Evolutionary conservation across 2,797 vertebrate species (phyloP).

Genomic region (Coluber constrictor): DNA sequence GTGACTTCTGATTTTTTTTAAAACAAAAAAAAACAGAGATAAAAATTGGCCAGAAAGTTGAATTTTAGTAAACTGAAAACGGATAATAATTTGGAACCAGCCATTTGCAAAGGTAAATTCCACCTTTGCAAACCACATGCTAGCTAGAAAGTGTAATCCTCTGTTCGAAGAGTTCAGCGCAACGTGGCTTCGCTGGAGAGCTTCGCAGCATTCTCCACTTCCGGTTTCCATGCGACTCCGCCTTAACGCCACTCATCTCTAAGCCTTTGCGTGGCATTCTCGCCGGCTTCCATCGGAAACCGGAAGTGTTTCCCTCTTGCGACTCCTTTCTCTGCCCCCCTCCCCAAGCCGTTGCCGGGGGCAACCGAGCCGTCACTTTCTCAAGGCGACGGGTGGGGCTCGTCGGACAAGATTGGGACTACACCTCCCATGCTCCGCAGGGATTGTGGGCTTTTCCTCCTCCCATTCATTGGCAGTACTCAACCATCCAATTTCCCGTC

Average conservation of each 20-base stretch:
- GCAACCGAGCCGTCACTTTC: not conserved
- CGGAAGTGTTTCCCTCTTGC: not conserved
- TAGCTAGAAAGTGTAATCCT: too few relatives aligned
- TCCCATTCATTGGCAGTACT: not conserved
- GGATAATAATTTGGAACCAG: not conserved
- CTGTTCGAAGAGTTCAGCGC: not conserved
- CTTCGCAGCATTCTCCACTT: not conserved
- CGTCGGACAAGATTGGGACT: not conserved
- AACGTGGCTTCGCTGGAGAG: not conserved
- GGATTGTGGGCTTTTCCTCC: not conserved
- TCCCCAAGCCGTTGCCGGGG: not conserved
- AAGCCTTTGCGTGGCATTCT: not conserved
- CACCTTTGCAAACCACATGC: not conserved
- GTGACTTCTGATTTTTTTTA: not conserved
- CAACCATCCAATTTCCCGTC: not conserved
- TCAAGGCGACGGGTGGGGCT: not conserved
- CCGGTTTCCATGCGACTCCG: not conserved
- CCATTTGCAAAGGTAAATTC: not conserved
- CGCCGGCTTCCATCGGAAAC: not conserved
- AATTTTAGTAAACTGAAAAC: not conserved
- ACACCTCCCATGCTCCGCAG: not conserved
- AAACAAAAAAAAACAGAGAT: not conserved
- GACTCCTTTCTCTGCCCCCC: too few relatives aligned
- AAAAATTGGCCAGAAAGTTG: not conserved
- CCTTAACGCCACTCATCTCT: not conserved